A percentile compares a stretch with the other conserved stretches of the same genome.
Conservation (phyloP, 2,797 vertebrate genomes). For the Chiloscyllium punctatum region DNA sequence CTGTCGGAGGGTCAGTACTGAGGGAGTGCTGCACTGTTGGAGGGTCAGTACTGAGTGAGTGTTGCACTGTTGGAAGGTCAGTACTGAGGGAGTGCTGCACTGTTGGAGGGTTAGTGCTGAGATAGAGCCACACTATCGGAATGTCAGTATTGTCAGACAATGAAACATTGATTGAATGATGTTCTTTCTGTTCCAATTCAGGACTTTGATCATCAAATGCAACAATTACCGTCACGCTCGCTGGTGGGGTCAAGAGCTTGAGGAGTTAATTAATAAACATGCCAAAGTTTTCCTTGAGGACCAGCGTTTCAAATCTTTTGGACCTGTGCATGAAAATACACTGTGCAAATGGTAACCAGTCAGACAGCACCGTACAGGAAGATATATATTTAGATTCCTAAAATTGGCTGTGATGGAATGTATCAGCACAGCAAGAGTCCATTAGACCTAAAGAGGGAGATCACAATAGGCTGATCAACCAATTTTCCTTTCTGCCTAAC, state of each 20-base stretch:
- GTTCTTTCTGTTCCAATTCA: slow-evolving; percentile 46
- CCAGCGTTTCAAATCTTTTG: slow-evolving; percentile 87
- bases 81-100: not conserved
- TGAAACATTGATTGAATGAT: not conserved
- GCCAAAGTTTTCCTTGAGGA: slow-evolving; percentile 77
- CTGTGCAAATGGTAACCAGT: slow-evolving; percentile 77
- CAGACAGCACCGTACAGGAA: not conserved
- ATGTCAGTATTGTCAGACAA: not conserved
- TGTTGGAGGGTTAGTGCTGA: not conserved
- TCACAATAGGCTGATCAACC: not conserved
- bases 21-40: not conserved
- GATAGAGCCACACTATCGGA: not conserved
- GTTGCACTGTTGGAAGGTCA: not conserved
- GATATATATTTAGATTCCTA: not conserved
- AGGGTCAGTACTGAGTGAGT: not conserved
- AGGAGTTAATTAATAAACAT: slow-evolving; percentile 72
- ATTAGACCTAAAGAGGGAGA: not conserved
- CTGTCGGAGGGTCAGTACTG: not conserved
- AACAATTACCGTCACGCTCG: slow-evolving; percentile 87
- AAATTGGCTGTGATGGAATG: not conserved
- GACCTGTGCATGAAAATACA: slow-evolving; percentile 68
- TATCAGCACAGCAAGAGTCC: not conserved
- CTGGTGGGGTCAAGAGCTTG: slow-evolving; percentile 91
- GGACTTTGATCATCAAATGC: slow-evolving; percentile 87
- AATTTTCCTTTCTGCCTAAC: not conserved